A percentile compares a stretch with the other conserved stretches of the same genome.
phyloP scores from a whole-genome alignment of 2,888 invertebrate species.

The Drosophila greeni region DNA sequence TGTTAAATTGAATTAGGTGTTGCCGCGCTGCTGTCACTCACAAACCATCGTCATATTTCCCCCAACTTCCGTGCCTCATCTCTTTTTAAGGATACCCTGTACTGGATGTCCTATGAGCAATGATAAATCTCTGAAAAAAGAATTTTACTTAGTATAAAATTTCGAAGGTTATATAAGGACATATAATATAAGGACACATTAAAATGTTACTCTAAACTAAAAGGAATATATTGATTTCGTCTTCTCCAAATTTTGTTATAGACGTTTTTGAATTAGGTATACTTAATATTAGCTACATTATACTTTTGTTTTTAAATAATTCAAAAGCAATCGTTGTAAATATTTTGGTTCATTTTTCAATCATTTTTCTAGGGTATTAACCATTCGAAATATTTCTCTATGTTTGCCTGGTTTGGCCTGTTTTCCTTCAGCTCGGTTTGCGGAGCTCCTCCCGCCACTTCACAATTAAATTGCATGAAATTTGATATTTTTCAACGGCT shows the following conservation, averaged over 20 bases:
- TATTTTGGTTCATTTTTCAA: too few relatives aligned
- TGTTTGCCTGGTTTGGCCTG: constrained; percentile 3
- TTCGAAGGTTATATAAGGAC: background rate
- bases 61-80: constrained; percentile 16
- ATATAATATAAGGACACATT: background rate
- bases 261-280: too few relatives aligned
- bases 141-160: too few relatives aligned
- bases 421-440: constrained; percentile 32
- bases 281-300: too few relatives aligned
- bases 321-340: background rate
- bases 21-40: constrained; percentile 73
- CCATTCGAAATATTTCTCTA: background rate
- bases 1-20: constrained; percentile 76
- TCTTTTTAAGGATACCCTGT: constrained; percentile 12
- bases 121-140: background rate
- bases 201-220: background rate
- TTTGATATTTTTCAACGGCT: constrained; percentile 70
- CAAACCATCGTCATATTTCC: constrained; percentile 55
- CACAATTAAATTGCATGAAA: constrained; percentile 74
- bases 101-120: background rate
- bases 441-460: constrained; percentile 53
- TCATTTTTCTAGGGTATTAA: background rate
- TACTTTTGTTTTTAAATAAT: background rate
- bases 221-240: background rate
- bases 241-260: rapidly evolving